phyloP scores from a whole-genome alignment of 2,797 vertebrate species.

The Tachyglossus aculeatus region DNA sequence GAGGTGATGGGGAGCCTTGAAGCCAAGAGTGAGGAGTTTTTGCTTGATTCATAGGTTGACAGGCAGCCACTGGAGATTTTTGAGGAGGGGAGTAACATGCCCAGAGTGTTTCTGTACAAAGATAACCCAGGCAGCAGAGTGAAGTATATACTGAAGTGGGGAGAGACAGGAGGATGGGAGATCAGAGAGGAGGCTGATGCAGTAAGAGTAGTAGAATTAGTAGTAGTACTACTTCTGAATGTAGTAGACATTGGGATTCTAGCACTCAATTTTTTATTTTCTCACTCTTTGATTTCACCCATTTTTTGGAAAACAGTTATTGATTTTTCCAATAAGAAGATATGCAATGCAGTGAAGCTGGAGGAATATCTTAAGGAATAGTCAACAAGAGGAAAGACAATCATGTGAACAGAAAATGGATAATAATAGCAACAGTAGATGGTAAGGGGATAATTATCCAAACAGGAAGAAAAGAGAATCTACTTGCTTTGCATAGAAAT shows the following conservation, averaged over 20 bases:
- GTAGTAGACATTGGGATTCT: neutral
- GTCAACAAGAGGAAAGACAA: neutral
- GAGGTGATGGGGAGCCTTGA: too few relatives aligned
- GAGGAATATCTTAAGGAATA: constrained; percentile 21
- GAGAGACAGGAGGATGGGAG: too few relatives aligned
- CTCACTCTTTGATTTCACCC: neutral
- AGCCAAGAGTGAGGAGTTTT: too few relatives aligned
- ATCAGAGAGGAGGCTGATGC: too few relatives aligned
- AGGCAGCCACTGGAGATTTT: too few relatives aligned
- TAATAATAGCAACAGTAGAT: constrained; percentile 1
- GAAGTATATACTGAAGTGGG: too few relatives aligned
- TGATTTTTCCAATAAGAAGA: constrained; percentile 17
- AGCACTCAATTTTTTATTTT: constrained; percentile 9
- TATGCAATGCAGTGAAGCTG: neutral
- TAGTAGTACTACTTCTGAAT: too few relatives aligned
- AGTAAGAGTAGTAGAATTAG: too few relatives aligned
- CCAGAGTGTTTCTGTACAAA: too few relatives aligned
- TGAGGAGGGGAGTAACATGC: too few relatives aligned
- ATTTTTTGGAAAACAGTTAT: constrained; percentile 27
- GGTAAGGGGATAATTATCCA: constrained; percentile 20
- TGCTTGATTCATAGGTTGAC: too few relatives aligned
- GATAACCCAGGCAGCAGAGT: too few relatives aligned
- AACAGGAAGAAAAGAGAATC: constrained; percentile 19
- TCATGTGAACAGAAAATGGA: constrained; percentile 12
- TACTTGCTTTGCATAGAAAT: constrained; percentile 2